These are phyloP conservation scores for Teinopalpus imperialis DNA, from an alignment of 2,888 invertebrate genomes.

Conservation along the genomic window DNA sequence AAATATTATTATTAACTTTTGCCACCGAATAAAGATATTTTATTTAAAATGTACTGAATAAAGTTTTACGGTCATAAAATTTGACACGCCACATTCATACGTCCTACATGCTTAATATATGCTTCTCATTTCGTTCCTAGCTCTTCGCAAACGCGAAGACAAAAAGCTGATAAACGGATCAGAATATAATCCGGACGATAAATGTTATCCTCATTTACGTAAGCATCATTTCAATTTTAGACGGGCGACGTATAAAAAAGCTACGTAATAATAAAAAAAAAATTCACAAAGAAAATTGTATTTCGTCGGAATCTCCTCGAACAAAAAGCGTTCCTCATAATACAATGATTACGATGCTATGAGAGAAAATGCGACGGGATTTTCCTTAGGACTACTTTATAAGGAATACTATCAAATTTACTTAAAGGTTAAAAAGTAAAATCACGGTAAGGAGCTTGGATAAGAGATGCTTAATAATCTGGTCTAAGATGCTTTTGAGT, in stretches of 20 bases:
- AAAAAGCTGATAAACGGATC: slow-evolving; percentile 26
- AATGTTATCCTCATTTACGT: slow-evolving; percentile 28
- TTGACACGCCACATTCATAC: too few species aligned
- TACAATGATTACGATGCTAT: slow-evolving; percentile 42
- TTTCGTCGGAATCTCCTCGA: slow-evolving; percentile 38
- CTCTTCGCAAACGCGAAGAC: background rate
- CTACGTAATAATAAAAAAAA: slow-evolving; percentile 41
- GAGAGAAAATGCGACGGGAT: slow-evolving; percentile 34
- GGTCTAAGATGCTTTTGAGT: too few species aligned
- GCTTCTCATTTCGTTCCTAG: too few species aligned
- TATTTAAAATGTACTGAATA: too few species aligned
- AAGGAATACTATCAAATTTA: slow-evolving; percentile 30
- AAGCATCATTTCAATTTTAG: slow-evolving; percentile 26
- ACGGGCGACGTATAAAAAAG: slow-evolving; percentile 25
- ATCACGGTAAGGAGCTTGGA: background rate
- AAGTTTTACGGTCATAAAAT: too few species aligned
- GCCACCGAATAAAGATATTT: too few species aligned
- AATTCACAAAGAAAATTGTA: slow-evolving; percentile 50
- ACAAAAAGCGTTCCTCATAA: slow-evolving; percentile 44
- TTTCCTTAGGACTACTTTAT: slow-evolving; percentile 32
- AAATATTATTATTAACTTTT: too few species aligned
- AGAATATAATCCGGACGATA: slow-evolving; percentile 17
- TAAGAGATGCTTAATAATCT: background rate
- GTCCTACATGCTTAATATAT: too few species aligned
- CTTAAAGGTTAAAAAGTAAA: slow-evolving; percentile 22